Evolutionary conservation across 2,113 vertebrate species (phyloP).

Genomic region (Triplophysa siluroides): DNA sequence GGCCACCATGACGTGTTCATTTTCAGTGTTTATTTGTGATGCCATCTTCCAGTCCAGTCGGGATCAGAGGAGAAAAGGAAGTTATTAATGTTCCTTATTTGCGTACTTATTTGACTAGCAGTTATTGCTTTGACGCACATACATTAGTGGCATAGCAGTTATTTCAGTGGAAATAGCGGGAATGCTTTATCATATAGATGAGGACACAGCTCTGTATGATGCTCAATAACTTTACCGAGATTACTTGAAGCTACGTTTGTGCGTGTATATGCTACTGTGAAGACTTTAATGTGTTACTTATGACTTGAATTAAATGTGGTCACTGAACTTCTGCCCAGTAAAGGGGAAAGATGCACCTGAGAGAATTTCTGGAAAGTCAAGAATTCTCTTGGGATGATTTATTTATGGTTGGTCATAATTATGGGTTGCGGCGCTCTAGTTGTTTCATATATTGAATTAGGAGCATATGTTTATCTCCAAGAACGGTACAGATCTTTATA

Average conservation of each 20-base stretch:
- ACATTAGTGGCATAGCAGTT: conserved; percentile 7
- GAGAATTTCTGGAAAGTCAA: background rate
- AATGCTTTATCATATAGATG: conserved; percentile 5
- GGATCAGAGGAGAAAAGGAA: conserved; percentile 42
- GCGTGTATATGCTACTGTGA: background rate
- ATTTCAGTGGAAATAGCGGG: background rate
- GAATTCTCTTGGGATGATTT: conserved; percentile 6
- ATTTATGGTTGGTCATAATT: background rate
- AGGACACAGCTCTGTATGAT: conserved; percentile 5
- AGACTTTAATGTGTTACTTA: conserved; percentile 11
- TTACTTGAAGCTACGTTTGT: background rate
- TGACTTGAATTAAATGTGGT: conserved; percentile 1
- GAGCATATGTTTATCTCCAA: background rate
- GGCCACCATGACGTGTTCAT: background rate
- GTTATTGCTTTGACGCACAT: background rate
- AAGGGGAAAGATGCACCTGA: conserved; percentile 4
- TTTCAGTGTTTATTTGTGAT: conserved; percentile 38
- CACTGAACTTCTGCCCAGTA: conserved; percentile 21
- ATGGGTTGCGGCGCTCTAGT: background rate
- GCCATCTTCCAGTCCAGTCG: conserved; percentile 24
- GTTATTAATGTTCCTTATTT: conserved; percentile 38
- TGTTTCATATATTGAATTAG: background rate
- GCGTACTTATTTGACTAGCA: conserved; percentile 26
- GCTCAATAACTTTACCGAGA: background rate
- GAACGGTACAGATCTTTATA: background rate